Conservation (phyloP, 1,140 invertebrate species). For the Procambarus virginalis region DNA sequence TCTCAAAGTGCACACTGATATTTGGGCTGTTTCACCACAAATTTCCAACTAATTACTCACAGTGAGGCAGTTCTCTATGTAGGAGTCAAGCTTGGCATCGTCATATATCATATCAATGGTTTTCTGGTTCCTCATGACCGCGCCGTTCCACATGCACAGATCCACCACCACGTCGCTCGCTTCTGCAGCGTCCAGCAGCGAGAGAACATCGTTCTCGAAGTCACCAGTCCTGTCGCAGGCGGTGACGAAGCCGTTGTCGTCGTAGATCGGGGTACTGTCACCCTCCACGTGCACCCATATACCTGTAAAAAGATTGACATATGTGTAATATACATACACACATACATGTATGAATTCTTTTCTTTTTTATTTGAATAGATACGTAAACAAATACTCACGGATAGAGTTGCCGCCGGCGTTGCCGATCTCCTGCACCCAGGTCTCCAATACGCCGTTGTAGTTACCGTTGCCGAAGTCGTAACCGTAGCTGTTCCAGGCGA, state of each 20-base stretch:
- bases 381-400: constrained; percentile 72
- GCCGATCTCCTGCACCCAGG: constrained; percentile 73
- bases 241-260: constrained; percentile 26
- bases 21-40: background rate
- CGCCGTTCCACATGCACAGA: constrained; percentile 75
- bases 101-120: constrained; percentile 73
- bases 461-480: constrained; percentile 73
- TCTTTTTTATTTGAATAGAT: too few species aligned
- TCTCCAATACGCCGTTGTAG: constrained; percentile 72
- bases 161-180: constrained; percentile 74
- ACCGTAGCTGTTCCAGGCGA: constrained; percentile 74
- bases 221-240: constrained; percentile 19
- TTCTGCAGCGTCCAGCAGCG: constrained; percentile 20
- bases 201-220: constrained; percentile 29
- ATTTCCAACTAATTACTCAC: constrained; percentile 55
- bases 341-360: too few species aligned
- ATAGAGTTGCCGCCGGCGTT: constrained; percentile 74
- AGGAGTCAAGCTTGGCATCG: constrained; percentile 73
- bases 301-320: constrained; percentile 70
- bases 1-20: too few species aligned
- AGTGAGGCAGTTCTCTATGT: constrained; percentile 74
- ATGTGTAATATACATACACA: too few species aligned
- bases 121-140: constrained; percentile 72
- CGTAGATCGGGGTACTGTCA: constrained; percentile 71
- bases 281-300: constrained; percentile 76